These are phyloP conservation scores for Danio choprae DNA, from an alignment of 2,797 vertebrate genomes.

Conservation along the genomic window DNA sequence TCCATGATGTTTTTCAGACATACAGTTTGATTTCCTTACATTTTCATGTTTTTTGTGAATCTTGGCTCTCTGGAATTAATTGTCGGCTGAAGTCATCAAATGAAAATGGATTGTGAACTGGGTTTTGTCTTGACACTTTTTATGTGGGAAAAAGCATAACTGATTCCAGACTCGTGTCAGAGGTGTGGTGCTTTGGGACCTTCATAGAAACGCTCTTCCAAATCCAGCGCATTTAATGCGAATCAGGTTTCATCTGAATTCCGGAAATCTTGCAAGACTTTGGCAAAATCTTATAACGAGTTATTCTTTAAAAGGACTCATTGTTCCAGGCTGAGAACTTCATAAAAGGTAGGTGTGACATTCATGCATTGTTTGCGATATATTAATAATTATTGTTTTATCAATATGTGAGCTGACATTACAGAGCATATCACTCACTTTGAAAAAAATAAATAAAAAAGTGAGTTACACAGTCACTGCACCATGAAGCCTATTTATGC, in stretches of 20 bases:
- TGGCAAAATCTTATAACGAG: background rate
- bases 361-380: too few relatives aligned
- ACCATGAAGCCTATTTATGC: too few relatives aligned
- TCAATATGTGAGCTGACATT: too few relatives aligned
- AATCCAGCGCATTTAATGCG: background rate
- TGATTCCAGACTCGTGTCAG: background rate
- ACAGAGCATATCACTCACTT: too few relatives aligned
- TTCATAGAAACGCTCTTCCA: background rate
- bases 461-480: too few relatives aligned
- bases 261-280: background rate
- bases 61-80: background rate
- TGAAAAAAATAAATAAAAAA: too few relatives aligned
- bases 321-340: background rate
- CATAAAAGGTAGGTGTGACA: background rate
- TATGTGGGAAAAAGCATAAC: background rate
- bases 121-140: background rate
- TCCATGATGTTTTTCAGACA: background rate
- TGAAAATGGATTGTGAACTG: background rate
- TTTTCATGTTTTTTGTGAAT: background rate
- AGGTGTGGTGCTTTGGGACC: background rate
- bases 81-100: background rate
- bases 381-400: too few relatives aligned
- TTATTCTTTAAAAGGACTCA: background rate
- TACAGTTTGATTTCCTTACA: background rate
- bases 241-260: background rate